phyloP scores from a whole-genome alignment of 2,797 vertebrate genomes.

The Sebastes kiyomatsui region DNA sequence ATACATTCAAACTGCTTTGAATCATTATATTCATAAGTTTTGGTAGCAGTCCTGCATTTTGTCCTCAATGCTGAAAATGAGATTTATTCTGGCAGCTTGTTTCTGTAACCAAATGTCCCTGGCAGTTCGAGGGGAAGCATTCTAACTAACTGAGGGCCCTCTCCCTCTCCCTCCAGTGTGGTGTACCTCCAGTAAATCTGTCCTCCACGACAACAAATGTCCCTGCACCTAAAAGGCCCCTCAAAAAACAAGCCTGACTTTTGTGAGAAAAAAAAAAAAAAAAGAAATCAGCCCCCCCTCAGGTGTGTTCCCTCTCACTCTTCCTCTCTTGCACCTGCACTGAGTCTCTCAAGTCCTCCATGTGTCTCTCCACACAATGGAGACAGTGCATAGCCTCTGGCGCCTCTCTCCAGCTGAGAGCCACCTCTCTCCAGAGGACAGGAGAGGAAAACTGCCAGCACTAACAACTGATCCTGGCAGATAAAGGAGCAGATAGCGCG shows the following conservation, averaged over 20 bases:
- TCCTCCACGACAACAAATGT: slow-evolving; percentile 66
- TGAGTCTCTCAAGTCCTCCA: slow-evolving; percentile 75
- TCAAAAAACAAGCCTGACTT: slow-evolving; percentile 67
- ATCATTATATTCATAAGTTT: slow-evolving; percentile 9
- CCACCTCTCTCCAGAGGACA: slow-evolving; percentile 82
- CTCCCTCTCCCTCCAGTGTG: slow-evolving; percentile 45
- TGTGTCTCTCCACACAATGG: slow-evolving; percentile 80
- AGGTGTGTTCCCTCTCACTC: slow-evolving; percentile 77
- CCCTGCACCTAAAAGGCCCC: slow-evolving; percentile 60
- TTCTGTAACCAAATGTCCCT: slow-evolving; percentile 56
- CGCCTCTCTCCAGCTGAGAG: slow-evolving; percentile 83
- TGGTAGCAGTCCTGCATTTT: slow-evolving; percentile 14
- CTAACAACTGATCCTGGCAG: slow-evolving; percentile 82
- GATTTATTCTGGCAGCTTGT: slow-evolving; percentile 35
- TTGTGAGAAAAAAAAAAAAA: slow-evolving; percentile 31
- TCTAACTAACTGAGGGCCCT: slow-evolving; percentile 29
- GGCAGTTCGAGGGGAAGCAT: slow-evolving; percentile 42
- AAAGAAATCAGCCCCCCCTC: slow-evolving; percentile 49
- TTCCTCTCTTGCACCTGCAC: slow-evolving; percentile 78
- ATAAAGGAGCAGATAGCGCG: slow-evolving; percentile 77
- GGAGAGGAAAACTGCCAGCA: slow-evolving; percentile 76
- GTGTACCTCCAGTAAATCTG: slow-evolving; percentile 66
- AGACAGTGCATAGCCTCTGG: slow-evolving; percentile 75
- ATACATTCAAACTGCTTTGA: background rate
- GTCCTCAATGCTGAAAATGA: slow-evolving; percentile 17